These are phyloP conservation scores for Amphipoea lucens DNA, from an alignment of 2,888 invertebrate genomes.

Conservation along the genomic window DNA sequence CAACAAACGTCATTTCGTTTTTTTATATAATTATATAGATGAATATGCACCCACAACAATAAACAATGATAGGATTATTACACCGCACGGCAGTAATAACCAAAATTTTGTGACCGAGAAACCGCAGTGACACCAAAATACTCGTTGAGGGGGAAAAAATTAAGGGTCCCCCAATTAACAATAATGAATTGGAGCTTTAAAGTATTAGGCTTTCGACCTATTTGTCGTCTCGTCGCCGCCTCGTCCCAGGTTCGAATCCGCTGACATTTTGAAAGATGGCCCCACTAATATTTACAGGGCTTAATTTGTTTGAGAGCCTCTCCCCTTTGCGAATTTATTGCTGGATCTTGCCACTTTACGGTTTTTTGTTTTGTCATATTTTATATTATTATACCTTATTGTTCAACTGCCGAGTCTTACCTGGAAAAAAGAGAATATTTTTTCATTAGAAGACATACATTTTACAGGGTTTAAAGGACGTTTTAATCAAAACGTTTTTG, in stretches of 20 bases:
- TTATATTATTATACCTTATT: slow-evolving; percentile 49
- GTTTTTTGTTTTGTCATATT: slow-evolving; percentile 55
- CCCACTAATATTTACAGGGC: slow-evolving; percentile 77
- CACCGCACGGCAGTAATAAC: slow-evolving; percentile 27
- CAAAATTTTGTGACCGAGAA: slow-evolving; percentile 57
- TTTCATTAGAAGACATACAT: not conserved
- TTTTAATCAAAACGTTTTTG: not conserved
- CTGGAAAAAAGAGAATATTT: slow-evolving; percentile 52
- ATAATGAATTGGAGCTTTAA: slow-evolving; percentile 82
- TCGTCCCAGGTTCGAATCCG: slow-evolving; percentile 73
- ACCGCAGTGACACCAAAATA: slow-evolving; percentile 57
- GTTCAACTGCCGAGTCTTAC: slow-evolving; percentile 39
- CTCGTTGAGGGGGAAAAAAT: slow-evolving; percentile 65
- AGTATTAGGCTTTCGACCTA: slow-evolving; percentile 76
- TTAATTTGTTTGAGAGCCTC: slow-evolving; percentile 77
- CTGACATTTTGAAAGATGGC: slow-evolving; percentile 80
- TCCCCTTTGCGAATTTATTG: slow-evolving; percentile 65
- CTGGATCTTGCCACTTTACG: slow-evolving; percentile 45
- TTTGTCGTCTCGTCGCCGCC: slow-evolving; percentile 75
- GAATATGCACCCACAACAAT: slow-evolving; percentile 15
- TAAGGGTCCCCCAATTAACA: slow-evolving; percentile 79
- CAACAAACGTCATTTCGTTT: no score
- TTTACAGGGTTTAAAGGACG: not conserved
- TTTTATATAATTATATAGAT: no score
- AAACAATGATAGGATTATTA: slow-evolving; percentile 52